Evolutionary conservation across 1,140 invertebrate genomes (phyloP), one percentile per base, ranked within the genome.

Genomic region (Diorhabda elongata): DNA sequence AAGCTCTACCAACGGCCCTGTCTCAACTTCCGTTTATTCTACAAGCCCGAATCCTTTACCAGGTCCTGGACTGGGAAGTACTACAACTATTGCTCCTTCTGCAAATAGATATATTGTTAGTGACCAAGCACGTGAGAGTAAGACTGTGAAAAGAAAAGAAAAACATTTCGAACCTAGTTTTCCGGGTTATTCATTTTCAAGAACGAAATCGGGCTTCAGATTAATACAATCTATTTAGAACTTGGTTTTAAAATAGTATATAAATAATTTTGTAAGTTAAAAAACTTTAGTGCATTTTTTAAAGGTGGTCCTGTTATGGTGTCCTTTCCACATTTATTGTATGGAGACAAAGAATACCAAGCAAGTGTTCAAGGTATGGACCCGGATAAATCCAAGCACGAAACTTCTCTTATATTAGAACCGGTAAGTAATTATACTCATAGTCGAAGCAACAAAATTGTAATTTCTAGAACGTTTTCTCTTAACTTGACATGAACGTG

Each of bases 291-390:
- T n/a, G 47, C 42, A 6, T 26, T 8, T 61, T 26, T 82, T 84
- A 56, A 74, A 79, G 77, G 74, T 57, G 73, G 63, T 43, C 75
- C 76, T 11, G 72, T 76, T 47, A 41, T 79, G 41, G 70, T 78
- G 44, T 79, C 78, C 43, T 78, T 76, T 70, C 78, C 78, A 9
- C 78, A 79, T 71, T 70, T 79, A 9, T 45, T 79, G 9, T 73
- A 78, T 69, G 75, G 71, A 26, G 72, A 77, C 64, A 68, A 67
- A 65, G 58, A 72, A 47, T 78, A 78, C 68, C 42, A 66, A 7
- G 4, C 68, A 7, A 65, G 67, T 11, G 72, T 78, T n/a, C 44
- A 62, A 44, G 78, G 77, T 8, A 59, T 77, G 44, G n/a, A 72
- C 43, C 73, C 74, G 6, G 44, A 75, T 64, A 42, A 61, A 58